phyloP scores from a whole-genome alignment of 2,888 invertebrate genomes.

The Octonoba sinensis region DNA sequence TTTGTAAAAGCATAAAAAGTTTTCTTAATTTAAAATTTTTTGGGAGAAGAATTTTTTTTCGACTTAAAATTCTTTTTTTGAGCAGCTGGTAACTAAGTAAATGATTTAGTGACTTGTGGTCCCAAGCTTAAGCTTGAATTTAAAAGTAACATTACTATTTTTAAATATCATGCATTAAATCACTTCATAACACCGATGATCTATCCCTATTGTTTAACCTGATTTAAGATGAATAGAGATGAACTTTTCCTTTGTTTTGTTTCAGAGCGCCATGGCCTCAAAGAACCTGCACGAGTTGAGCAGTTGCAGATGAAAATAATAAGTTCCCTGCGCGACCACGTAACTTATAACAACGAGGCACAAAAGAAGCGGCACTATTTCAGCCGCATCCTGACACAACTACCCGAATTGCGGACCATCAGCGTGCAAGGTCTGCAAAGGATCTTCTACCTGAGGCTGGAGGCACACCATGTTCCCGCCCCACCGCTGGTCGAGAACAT shows the following conservation, averaged over 20 bases:
- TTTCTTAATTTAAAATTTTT: no score
- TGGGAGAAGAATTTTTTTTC: no score
- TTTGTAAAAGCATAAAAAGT: no score
- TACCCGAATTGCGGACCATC: constrained; percentile 91
- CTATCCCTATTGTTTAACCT: neutral
- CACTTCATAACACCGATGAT: neutral
- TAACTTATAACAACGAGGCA: constrained; percentile 89
- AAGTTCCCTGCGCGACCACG: constrained; percentile 94
- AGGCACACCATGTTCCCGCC: constrained; percentile 91
- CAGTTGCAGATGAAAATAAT: constrained; percentile 97
- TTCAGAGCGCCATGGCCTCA: constrained; percentile 91
- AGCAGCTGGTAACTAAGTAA: no score
- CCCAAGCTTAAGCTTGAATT: neutral
- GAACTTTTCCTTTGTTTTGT: constrained; percentile 57
- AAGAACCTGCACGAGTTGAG: constrained; percentile 92
- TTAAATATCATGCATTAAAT: neutral
- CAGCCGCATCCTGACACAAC: constrained; percentile 89
- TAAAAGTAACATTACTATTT: neutral
- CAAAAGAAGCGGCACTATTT: constrained; percentile 93
- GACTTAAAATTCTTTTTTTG: no score
- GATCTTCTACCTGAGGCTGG: constrained; percentile 93
- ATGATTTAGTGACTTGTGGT: no score
- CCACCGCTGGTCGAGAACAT: constrained; percentile 96
- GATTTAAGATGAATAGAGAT: neutral
- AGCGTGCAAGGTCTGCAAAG: constrained; percentile 94